A percentile compares a stretch with the other conserved stretches of the same genome.
phyloP scores from a whole-genome alignment of 2,888 invertebrate species.

The Leptothorax acervorum region DNA sequence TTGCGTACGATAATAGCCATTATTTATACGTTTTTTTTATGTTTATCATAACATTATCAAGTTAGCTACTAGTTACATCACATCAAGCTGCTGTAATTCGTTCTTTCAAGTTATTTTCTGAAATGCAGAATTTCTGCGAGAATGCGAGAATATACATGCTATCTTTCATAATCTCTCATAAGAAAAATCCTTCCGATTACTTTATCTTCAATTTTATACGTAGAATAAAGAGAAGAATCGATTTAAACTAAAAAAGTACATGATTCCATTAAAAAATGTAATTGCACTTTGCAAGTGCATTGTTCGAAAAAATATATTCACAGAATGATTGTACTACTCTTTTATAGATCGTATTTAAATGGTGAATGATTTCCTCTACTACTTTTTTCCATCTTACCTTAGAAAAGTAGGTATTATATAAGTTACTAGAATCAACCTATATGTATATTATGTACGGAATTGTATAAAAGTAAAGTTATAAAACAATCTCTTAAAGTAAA shows the following conservation, averaged over 20 bases:
- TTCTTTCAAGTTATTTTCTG: not conserved
- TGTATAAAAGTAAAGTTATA: not conserved
- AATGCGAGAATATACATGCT: not conserved
- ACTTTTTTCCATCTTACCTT: not conserved
- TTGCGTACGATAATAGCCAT: not conserved
- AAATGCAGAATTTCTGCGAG: not conserved
- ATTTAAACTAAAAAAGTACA: not conserved
- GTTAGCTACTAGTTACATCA: not conserved
- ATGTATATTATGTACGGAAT: not conserved
- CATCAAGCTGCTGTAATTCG: not conserved
- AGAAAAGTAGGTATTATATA: not conserved
- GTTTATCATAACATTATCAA: too few species aligned
- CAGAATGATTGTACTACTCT: not conserved
- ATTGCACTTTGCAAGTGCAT: not conserved
- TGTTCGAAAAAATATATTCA: not conserved
- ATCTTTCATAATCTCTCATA: not conserved
- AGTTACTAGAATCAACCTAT: not conserved
- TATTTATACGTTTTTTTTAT: too few species aligned
- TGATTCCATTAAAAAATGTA: not conserved
- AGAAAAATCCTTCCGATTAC: not conserved
- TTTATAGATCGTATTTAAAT: too few species aligned
- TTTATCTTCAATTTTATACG: not conserved
- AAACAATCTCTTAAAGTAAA: constrained; percentile 10
- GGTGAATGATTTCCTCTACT: not conserved
- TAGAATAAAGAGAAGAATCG: not conserved